Base-by-base conservation (phyloP, 2,888 invertebrate species). In the Agrochola lota region DNA sequence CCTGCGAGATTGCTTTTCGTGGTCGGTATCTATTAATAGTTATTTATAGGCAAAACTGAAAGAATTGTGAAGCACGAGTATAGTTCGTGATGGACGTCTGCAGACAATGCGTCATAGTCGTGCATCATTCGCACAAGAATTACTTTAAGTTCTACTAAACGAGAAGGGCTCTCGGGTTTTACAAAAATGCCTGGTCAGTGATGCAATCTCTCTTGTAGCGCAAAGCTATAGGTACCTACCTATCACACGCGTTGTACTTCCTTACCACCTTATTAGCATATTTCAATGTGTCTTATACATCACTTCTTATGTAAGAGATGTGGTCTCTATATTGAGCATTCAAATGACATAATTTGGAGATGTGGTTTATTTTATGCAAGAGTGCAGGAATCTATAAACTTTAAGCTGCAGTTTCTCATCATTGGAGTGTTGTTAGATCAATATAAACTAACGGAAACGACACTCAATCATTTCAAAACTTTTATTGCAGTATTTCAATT, bases 1-100 rank as follows among this genome's bases (percentile, higher is more conserved):
- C 92, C 93, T 89, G 93, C 90, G 93, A 95, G 94, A 96, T 96
- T 96, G 95, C 95, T 95, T 96, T 95, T 95, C 95, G 95, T 95
- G 95, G 95, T 95, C 93, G 93, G 93, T 90, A 92, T 93, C 93
- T 95, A 93, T 94, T 95, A 95, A 95, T 95, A 94, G 93, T 94
- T 94, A 94, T 95, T 95, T 95, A 95, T 95, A 94, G 93, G 93
- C 87, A 90, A 94, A 95, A 93, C 94, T 92, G 91, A 93, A 94
- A 93, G 94, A 94, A 92, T 88, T 88, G 90, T 88, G 81, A 85
- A 88, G 90, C 91, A 90, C 90, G 89, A 91, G 90, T 87, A 85
- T 85, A 87, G 87, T 81, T 90, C 90, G 92, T 92, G 93, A 93
- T 92, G 91, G 90, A 91, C 88, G 90, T 87, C 90, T 81, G 84